Evolutionary conservation across 2,113 vertebrate genomes (phyloP).

Genomic region (Rostratula benghalensis): DNA sequence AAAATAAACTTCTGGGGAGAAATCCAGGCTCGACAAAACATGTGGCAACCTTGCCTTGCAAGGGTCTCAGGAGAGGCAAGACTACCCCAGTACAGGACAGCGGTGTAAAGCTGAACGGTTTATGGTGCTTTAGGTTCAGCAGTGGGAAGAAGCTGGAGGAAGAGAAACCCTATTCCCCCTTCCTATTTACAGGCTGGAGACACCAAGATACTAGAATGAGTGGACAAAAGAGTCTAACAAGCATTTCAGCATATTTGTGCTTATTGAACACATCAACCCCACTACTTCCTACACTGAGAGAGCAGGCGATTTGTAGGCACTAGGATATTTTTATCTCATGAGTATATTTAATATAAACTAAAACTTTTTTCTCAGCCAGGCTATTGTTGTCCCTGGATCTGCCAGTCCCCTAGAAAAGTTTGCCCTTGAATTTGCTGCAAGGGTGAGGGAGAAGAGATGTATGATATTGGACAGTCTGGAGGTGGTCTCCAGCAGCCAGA

Average conservation of each 20-base stretch:
- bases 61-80: background rate
- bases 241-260: conserved; percentile 77
- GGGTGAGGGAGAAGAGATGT: conserved; percentile 19
- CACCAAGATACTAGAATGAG: conserved; percentile 37
- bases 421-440: conserved; percentile 31
- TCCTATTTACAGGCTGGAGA: conserved; percentile 63
- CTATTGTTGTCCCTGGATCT: conserved; percentile 49
- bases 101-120: background rate
- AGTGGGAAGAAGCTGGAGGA: conserved; percentile 44
- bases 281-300: conserved; percentile 72
- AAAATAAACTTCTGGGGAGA: background rate
- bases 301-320: conserved; percentile 80
- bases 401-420: conserved; percentile 12
- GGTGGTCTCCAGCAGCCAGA: background rate
- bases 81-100: background rate
- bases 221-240: conserved; percentile 59
- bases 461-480: background rate
- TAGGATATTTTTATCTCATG: conserved; percentile 75
- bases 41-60: background rate
- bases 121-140: background rate
- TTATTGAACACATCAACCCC: conserved; percentile 80
- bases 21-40: background rate
- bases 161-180: background rate
- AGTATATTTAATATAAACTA: conserved; percentile 70
- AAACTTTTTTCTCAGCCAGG: conserved; percentile 58